Evolutionary conservation across 2,797 vertebrate species (phyloP), one percentile per base, ranked within the genome.

Genomic region (Dryobates pubescens): DNA sequence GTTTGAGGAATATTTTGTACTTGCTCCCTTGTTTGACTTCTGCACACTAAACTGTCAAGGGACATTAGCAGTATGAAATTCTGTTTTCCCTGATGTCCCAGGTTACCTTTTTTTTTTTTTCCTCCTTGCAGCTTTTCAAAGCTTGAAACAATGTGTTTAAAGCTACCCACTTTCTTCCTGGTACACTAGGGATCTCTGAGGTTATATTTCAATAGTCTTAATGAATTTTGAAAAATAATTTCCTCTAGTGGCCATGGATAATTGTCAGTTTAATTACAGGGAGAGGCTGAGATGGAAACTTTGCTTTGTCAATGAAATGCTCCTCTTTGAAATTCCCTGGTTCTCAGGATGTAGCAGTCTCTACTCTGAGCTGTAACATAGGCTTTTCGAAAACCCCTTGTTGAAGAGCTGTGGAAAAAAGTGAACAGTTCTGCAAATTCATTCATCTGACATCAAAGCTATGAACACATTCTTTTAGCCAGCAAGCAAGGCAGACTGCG

Each of bases 231-330:
- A 94, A 94, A 96, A 94, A 93, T 95, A 94, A 58, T 95, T 91
- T 97, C 87, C 92, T 95, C 89, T 47, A 72, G 89, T 92, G 93
- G 90, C 93, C 91, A 96, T 95, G 95, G 89, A 94, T 97, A 96
- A 89, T 96, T 94, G 79, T 95, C 85, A 7, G 79, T 94, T 97
- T 97, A 97, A 96, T 97, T 96, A 94, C 92, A 96, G 91, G 70
- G 93, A 92, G 86, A 77, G 77, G 86, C 83, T 53, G 89, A 92
- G 78, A 87, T 57, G 82, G 91, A 94, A 93, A 92, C 88, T 88
- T 79, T 70, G 86, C 89, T 96, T 92, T 96, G 93, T 93, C 91
- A 92, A 95, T 91, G 78, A 89, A 94, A 93, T 88, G 47, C 62
- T 91, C 34, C 62, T 90, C 88, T 95, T 92, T 94, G 94, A 96